Conservation (phyloP, 2,888 invertebrate species). For the Latrodectus elegans region DNA sequence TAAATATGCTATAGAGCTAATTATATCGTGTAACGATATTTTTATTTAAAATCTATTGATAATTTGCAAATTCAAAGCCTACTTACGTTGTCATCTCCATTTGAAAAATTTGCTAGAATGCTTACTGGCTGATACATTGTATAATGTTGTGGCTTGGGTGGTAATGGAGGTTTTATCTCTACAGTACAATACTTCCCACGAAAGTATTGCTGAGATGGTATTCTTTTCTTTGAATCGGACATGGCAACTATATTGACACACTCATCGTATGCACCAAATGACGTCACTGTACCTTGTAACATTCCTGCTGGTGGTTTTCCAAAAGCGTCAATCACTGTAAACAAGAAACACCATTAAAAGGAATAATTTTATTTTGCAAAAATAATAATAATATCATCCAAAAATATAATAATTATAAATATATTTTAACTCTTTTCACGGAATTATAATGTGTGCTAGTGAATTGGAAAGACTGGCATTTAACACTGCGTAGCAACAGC, state of each 20-base stretch:
- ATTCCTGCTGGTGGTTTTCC: conserved; percentile 68
- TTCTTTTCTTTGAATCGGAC: conserved; percentile 51
- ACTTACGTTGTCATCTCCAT: conserved; percentile 62
- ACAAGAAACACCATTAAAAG: background rate
- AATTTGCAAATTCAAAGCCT: background rate
- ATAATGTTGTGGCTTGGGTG: conserved; percentile 67
- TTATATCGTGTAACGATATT: too few relatives aligned
- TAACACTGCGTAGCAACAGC: too few relatives aligned
- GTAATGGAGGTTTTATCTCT: conserved; percentile 67
- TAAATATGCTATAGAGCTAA: too few relatives aligned
- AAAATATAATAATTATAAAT: too few relatives aligned
- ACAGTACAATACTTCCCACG: conserved; percentile 69
- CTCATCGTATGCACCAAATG: conserved; percentile 68
- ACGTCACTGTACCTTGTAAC: conserved; percentile 67
- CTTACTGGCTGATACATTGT: conserved; percentile 65
- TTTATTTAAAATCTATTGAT: too few relatives aligned
- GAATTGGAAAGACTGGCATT: too few relatives aligned
- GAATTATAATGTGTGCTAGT: too few relatives aligned
- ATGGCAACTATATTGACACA: conserved; percentile 65
- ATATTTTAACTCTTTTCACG: too few relatives aligned
- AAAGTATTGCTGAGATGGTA: conserved; percentile 53
- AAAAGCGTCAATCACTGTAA: conserved; percentile 69
- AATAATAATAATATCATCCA: too few relatives aligned
- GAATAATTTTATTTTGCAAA: too few relatives aligned
- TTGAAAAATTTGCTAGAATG: conserved; percentile 63